Evolutionary conservation across 2,797 vertebrate species (phyloP).

Genomic region (Etheostoma perlongum): DNA sequence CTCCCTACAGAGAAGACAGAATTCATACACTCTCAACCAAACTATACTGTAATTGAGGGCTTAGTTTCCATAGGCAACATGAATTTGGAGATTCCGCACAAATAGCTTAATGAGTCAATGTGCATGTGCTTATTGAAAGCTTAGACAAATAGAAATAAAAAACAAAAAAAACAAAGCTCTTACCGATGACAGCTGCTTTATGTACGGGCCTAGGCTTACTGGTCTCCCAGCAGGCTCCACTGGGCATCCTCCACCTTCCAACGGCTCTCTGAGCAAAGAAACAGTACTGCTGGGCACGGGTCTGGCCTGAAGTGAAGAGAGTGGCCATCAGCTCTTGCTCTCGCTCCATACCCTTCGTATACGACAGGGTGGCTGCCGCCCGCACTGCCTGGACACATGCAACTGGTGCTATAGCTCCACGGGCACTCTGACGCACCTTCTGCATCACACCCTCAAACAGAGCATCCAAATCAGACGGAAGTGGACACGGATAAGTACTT

Average conservation of each 20-base stretch:
- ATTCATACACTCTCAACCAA: slow-evolving; percentile 55
- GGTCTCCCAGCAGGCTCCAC: slow-evolving; percentile 88
- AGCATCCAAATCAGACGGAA: slow-evolving; percentile 75
- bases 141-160: slow-evolving; percentile 26
- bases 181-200: slow-evolving; percentile 92
- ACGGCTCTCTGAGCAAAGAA: slow-evolving; percentile 90
- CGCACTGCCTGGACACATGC: slow-evolving; percentile 88
- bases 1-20: slow-evolving; percentile 57
- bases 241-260: slow-evolving; percentile 86
- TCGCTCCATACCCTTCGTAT: slow-evolving; percentile 80
- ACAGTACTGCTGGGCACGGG: slow-evolving; percentile 88
- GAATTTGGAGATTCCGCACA: slow-evolving; percentile 44
- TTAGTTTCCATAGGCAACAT: slow-evolving; percentile 51
- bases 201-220: slow-evolving; percentile 79
- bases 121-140: slow-evolving; percentile 33
- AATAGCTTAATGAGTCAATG: slow-evolving; percentile 34
- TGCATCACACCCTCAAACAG: slow-evolving; percentile 80
- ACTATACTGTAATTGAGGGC: slow-evolving; percentile 49
- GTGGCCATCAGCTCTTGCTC: slow-evolving; percentile 86
- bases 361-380: slow-evolving; percentile 85
- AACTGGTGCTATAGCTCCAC: slow-evolving; percentile 87
- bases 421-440: slow-evolving; percentile 79
- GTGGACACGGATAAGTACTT: slow-evolving; percentile 72
- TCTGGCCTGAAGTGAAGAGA: slow-evolving; percentile 88
- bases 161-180: slow-evolving; percentile 61